Conservation (phyloP, 2,113 vertebrate species). For the Pyxicephalus adspersus region DNA sequence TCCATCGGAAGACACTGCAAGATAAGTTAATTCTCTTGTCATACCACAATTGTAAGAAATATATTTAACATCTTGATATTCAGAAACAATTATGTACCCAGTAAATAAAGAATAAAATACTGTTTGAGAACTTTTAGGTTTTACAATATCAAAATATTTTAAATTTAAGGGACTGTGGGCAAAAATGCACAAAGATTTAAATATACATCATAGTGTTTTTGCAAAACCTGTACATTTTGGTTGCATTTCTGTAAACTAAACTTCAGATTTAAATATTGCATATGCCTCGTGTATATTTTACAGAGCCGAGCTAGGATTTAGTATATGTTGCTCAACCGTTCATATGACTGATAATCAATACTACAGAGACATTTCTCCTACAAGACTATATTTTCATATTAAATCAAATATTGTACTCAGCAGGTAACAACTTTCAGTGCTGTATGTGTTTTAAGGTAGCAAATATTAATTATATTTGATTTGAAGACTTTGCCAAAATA, state of each 20-base stretch:
- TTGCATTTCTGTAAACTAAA: slow-evolving; percentile 96
- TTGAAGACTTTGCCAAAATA: slow-evolving; percentile 59
- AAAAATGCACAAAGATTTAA: slow-evolving; percentile 88
- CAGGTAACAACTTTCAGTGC: slow-evolving; percentile 79
- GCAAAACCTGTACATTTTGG: slow-evolving; percentile 97
- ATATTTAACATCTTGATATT: slow-evolving; percentile 85
- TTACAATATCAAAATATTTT: slow-evolving; percentile 89
- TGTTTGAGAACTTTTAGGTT: slow-evolving; percentile 87
- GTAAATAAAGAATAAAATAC: slow-evolving; percentile 83
- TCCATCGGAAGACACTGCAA: slow-evolving; percentile 94
- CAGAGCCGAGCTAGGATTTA: slow-evolving; percentile 76
- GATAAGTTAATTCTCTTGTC: slow-evolving; percentile 80
- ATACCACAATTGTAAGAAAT: slow-evolving; percentile 78
- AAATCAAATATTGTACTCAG: slow-evolving; percentile 71
- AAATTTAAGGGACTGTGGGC: slow-evolving; percentile 85
- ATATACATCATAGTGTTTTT: slow-evolving; percentile 84
- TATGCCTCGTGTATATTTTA: slow-evolving; percentile 92
- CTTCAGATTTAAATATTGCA: slow-evolving; percentile 97
- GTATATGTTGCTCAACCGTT: slow-evolving; percentile 66
- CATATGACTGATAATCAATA: slow-evolving; percentile 74
- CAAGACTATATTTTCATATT: slow-evolving; percentile 63
- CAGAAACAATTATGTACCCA: slow-evolving; percentile 82
- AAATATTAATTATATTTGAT: slow-evolving; percentile 59
- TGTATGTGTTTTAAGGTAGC: slow-evolving; percentile 67
- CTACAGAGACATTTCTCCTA: slow-evolving; percentile 71